Base-by-base conservation (phyloP, 2,888 invertebrate genomes). In the Chymomyza amoena region DNA sequence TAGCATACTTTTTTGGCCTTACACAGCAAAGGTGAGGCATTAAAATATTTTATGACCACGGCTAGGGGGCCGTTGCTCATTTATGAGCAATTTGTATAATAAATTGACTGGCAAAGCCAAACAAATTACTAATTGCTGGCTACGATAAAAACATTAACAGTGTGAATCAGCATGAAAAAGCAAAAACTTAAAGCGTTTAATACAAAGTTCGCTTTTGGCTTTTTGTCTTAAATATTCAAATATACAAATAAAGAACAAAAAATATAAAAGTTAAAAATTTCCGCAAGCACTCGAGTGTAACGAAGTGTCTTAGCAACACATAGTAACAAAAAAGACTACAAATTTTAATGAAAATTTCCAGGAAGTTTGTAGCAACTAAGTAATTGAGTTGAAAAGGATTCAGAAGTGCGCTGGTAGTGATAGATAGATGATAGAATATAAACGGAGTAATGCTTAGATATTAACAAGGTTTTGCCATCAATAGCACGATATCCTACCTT, bases 81-180 rank as follows among this genome's bases (percentile, higher is more conserved):
- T 77, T 68, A 70, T 66, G 51, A 71, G 69, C 65, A 69, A 67
- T 70, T 72, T 70, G 52, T 25, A 63, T 71, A 71, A 83, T 68
- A 85, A 81, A 81, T 74, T 77, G 68, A 62, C 69, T 54, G 50
- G 36, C 25, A 57, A 77, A 73, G 80, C 80, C 68, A 75, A 77
- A 86, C 77, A 86, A 86, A 83, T 86, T 84, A 79, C 84, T 83
- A 86, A 83, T 83, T 83, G 81, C 74, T 79, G 20, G 50, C 20
- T 45, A 52, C 32, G 50, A 36, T 28, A 62, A 69, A 69, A 62
- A 70, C 50, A 32, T 52, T 61, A 67, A 79, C 60, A 6, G 45
- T 67, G 39, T 45, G 39, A 45, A 45, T 15, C 39, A 45, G 39
- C 39, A 45, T 45, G 13, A 45, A 13, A 73, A 16, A 71, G 18